These are phyloP conservation scores for Mormyrus hasselquistii DNA, from an alignment of 2,797 vertebrate species.

Conservation along the genomic window DNA sequence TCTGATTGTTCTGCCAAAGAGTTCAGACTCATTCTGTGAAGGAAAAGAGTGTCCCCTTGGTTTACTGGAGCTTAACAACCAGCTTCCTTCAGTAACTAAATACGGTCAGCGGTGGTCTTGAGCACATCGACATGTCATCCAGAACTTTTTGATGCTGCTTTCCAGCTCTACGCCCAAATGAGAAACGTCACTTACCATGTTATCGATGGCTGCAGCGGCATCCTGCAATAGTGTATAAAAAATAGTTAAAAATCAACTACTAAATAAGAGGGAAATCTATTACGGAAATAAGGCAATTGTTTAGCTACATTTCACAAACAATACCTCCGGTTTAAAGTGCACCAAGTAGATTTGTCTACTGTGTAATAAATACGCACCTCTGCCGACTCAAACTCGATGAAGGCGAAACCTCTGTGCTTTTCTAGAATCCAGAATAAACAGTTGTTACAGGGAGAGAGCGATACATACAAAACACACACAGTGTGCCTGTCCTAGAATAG, in stretches of 20 bases:
- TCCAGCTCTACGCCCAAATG: not conserved
- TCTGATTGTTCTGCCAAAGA: slow-evolving; percentile 90
- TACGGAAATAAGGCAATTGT: not conserved
- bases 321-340: not conserved
- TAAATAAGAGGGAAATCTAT: not conserved
- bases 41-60: not conserved
- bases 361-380: slow-evolving; percentile 67
- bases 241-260: not conserved
- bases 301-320: not conserved
- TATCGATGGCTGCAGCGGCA: slow-evolving; percentile 95
- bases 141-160: not conserved
- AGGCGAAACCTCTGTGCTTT: slow-evolving; percentile 92
- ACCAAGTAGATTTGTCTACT: not conserved
- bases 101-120: not conserved
- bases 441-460: not conserved
- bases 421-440: slow-evolving; percentile 60
- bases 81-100: not conserved
- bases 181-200: slow-evolving; percentile 72
- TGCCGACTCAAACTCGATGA: slow-evolving; percentile 89
- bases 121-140: not conserved
- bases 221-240: slow-evolving; percentile 60
- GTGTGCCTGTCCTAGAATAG: not conserved
- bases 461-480: not conserved
- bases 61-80: not conserved
- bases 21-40: slow-evolving; percentile 82